Conservation (phyloP, 2,888 invertebrate genomes). For the Phania funesta region DNA sequence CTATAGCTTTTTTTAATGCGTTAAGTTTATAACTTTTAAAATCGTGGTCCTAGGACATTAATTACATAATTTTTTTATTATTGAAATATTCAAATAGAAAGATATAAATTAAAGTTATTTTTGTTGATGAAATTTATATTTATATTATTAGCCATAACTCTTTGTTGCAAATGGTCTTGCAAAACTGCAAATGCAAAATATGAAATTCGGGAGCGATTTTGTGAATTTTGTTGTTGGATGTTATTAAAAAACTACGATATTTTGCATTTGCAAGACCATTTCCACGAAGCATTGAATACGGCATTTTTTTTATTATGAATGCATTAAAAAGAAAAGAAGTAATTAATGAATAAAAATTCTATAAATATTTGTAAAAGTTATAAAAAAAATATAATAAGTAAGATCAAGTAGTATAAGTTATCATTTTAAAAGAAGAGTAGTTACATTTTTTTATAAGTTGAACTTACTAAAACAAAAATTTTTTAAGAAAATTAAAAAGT, state of each 20-base stretch:
- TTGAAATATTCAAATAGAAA: conserved; percentile 44
- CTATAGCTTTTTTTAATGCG: conserved; percentile 37
- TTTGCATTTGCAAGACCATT: too few species aligned
- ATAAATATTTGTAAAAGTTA: conserved; percentile 15
- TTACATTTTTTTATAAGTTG: conserved; percentile 44
- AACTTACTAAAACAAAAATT: conserved; percentile 28
- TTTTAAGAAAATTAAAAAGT: conserved; percentile 18
- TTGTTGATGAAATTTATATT: conserved; percentile 18
- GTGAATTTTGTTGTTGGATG: too few species aligned
- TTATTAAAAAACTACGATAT: too few species aligned
- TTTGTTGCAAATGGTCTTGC: too few species aligned
- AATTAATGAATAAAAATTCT: conserved; percentile 13
- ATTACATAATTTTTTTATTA: conserved; percentile 59
- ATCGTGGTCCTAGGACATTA: conserved; percentile 31
- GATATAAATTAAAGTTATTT: conserved; percentile 6
- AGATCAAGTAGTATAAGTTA: conserved; percentile 31
- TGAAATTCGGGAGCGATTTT: too few species aligned
- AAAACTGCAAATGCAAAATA: too few species aligned
- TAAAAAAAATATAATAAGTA: conserved; percentile 4
- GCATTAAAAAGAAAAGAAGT: neutral
- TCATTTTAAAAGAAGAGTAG: conserved; percentile 31
- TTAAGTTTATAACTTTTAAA: conserved; percentile 48
- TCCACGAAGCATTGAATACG: too few species aligned
- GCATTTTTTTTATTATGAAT: neutral
- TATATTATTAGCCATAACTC: too few species aligned